Evolutionary conservation across 2,888 invertebrate species (phyloP), one percentile per base, ranked within the genome.

Genomic region (Polyommatus icarus): DNA sequence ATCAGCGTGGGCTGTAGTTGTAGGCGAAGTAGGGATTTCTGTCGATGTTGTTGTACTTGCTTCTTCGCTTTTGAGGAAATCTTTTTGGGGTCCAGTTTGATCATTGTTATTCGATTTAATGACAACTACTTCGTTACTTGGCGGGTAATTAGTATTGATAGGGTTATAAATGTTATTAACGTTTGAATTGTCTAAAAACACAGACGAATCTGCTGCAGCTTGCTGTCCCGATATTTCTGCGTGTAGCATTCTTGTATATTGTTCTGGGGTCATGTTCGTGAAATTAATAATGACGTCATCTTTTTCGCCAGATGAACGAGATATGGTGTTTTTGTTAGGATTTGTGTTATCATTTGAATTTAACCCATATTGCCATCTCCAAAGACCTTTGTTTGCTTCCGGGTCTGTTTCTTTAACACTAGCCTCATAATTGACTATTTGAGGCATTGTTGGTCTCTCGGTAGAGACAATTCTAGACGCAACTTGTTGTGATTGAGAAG

Each of bases 321-420:
- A 94, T 79, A 94, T 94, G 2, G 89, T 87, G 79, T 91, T 88
- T 86, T 93, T 94, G 46, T 87, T 87, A 15, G 87, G 81, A 82
- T 89, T 88, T 79, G 84, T 82, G 79, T 88, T 85, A 71, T 78
- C 78, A 81, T 87, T 91, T 29, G 88, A 82, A 80, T 90, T 91
- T 71, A 90, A 77, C 15, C 92, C 93, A 78, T 93, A 94, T 83
- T 93, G 94, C 94, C 93, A 93, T 79, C 93, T 87, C 93, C 94
- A 94, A 71, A 94, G 83, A 10, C 87, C 88, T 86, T 92, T 92
- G 80, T 88, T 90, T 78, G 82, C 87, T 79, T 93, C 93, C 82
- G 87, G 87, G 72, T 92, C 92, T 10, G 85, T 77, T 57, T 92
- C 91, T 81, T 89, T 90, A 15, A 85, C 80, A 77, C 83, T 84